Conservation (phyloP, 2,113 vertebrate species). For the Rhipidura dahli region DNA sequence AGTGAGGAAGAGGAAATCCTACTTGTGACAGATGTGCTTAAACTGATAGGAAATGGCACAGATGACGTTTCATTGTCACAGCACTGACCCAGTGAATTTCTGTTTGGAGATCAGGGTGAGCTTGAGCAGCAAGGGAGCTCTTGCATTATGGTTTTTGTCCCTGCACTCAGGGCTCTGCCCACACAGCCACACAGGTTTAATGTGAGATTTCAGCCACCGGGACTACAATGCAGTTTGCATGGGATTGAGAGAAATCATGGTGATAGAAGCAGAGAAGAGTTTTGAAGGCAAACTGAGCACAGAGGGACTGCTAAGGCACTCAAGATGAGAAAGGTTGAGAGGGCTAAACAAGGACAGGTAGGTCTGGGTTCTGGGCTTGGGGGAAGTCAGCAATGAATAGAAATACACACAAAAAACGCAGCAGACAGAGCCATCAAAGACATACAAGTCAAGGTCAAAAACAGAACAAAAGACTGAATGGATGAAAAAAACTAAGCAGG, state of each 20-base stretch:
- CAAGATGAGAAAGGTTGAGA: neutral
- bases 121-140: neutral
- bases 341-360: neutral
- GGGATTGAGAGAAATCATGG: neutral
- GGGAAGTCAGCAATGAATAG: rapidly evolving
- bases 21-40: neutral
- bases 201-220: neutral
- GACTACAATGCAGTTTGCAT: neutral
- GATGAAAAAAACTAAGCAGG: neutral
- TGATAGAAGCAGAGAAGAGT: neutral
- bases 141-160: neutral
- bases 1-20: neutral
- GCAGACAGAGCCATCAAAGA: neutral
- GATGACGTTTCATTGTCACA: neutral
- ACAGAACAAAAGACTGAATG: neutral
- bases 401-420: neutral
- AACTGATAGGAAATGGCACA: neutral
- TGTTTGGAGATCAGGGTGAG: neutral
- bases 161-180: neutral
- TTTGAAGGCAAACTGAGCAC: neutral
- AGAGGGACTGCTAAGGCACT: neutral
- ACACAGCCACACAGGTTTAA: neutral
- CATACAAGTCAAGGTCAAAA: neutral
- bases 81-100: neutral
- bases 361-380: neutral